phyloP scores from a whole-genome alignment of 2,888 invertebrate genomes.

The Nephrotoma appendiculata region DNA sequence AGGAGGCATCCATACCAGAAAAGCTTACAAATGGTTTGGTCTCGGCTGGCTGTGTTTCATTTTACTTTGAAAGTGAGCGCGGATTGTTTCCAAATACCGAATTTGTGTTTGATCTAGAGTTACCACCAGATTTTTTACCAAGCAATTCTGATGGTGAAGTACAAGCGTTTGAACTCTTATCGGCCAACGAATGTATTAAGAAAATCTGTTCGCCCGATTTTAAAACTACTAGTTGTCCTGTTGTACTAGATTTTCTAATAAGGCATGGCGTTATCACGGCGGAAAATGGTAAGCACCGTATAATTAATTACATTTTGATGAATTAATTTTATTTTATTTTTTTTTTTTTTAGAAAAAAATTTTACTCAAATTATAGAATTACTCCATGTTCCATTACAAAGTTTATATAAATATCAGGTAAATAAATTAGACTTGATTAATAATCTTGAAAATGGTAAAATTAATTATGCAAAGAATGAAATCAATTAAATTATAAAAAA shows the following conservation, averaged over 20 bases:
- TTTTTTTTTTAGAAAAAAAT: slow-evolving; percentile 55
- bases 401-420: slow-evolving; percentile 52
- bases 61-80: slow-evolving; percentile 84
- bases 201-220: slow-evolving; percentile 70
- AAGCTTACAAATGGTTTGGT: slow-evolving; percentile 48
- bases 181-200: slow-evolving; percentile 69
- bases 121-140: slow-evolving; percentile 82
- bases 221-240: slow-evolving; percentile 87
- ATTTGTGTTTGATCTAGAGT: slow-evolving; percentile 83
- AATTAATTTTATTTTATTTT: not conserved
- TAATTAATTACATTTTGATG: not conserved
- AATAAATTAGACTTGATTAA: slow-evolving; percentile 18
- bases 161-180: slow-evolving; percentile 73
- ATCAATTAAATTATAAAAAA: not conserved
- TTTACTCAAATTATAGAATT: slow-evolving; percentile 73
- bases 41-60: slow-evolving; percentile 33
- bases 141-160: slow-evolving; percentile 86
- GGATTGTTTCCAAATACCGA: slow-evolving; percentile 91
- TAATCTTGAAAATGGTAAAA: slow-evolving; percentile 17
- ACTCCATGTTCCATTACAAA: slow-evolving; percentile 75
- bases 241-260: slow-evolving; percentile 82
- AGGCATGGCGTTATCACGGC: slow-evolving; percentile 79
- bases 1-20: slow-evolving; percentile 81
- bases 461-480: not conserved
- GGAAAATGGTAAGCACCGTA: slow-evolving; percentile 55